Conservation (phyloP, 2,113 vertebrate species). For the Phylloscopus trochilus region DNA sequence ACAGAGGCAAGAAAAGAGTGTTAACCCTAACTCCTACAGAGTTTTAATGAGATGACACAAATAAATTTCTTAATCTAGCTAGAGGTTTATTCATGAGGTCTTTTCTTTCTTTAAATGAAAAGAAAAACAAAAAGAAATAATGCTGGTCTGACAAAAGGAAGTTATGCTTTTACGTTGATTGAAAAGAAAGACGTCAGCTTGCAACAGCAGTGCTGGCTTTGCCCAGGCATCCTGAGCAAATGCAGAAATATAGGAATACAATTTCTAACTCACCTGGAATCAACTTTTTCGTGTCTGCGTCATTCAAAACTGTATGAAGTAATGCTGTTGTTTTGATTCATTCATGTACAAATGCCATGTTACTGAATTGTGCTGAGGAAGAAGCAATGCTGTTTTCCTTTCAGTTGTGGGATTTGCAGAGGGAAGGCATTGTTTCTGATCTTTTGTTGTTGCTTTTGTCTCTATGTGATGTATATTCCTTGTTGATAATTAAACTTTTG, state of each 20-base stretch:
- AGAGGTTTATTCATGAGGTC: not conserved
- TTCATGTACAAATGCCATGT: not conserved
- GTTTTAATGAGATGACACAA: not conserved
- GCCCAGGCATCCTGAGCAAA: not conserved
- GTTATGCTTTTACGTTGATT: not conserved
- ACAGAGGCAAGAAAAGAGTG: not conserved
- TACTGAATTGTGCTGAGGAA: not conserved
- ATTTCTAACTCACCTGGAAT: not conserved
- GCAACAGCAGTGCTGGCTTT: not conserved
- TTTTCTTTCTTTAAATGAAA: not conserved
- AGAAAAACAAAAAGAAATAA: not conserved
- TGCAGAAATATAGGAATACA: not conserved
- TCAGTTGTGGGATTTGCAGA: not conserved
- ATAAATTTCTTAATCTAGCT: not conserved
- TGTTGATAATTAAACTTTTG: not conserved
- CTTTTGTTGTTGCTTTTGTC: not conserved
- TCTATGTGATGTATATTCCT: not conserved
- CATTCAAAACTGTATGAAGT: not conserved
- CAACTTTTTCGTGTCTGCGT: not conserved
- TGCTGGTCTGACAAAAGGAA: not conserved
- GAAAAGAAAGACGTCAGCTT: not conserved
- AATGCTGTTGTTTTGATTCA: not conserved
- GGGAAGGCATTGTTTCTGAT: not conserved
- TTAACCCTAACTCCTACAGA: not conserved
- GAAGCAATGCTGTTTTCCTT: not conserved